phyloP scores from a whole-genome alignment of 2,113 vertebrate species.

The Clarias magur region DNA sequence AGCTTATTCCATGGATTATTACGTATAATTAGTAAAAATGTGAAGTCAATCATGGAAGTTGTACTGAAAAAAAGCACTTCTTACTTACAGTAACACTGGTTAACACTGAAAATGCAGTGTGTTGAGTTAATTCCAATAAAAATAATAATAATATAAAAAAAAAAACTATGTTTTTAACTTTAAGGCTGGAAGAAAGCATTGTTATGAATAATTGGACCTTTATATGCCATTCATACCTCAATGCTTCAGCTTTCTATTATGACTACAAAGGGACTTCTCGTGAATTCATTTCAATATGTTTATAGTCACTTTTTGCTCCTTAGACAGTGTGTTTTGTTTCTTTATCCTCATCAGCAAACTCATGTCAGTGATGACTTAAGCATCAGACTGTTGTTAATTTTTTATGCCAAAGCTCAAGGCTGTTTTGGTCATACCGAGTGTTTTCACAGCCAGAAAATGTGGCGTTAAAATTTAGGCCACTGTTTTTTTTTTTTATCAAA shows the following conservation, averaged over 20 bases:
- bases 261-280: neutral
- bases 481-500: slow-evolving; percentile 17
- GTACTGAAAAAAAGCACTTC: neutral
- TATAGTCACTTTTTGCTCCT: neutral
- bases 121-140: neutral
- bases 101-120: neutral
- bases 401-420: slow-evolving; percentile 39
- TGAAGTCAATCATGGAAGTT: neutral
- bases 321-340: neutral
- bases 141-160: too few relatives aligned
- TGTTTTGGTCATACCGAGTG: slow-evolving; percentile 21
- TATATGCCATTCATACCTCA: neutral
- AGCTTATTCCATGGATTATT: neutral
- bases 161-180: neutral
- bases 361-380: slow-evolving; percentile 7
- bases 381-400: slow-evolving; percentile 53
- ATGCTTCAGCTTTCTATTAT: neutral
- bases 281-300: slow-evolving; percentile 20
- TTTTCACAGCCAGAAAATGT: slow-evolving; percentile 48
- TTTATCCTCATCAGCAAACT: slow-evolving; percentile 1
- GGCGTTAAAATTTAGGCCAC: slow-evolving; percentile 8
- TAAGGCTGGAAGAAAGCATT: neutral
- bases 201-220: neutral
- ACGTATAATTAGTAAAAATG: neutral
- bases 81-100: neutral